These are phyloP conservation scores for Hypocryptadius cinnamomeus DNA, from an alignment of 2,113 vertebrate genomes.

Conservation along the genomic window DNA sequence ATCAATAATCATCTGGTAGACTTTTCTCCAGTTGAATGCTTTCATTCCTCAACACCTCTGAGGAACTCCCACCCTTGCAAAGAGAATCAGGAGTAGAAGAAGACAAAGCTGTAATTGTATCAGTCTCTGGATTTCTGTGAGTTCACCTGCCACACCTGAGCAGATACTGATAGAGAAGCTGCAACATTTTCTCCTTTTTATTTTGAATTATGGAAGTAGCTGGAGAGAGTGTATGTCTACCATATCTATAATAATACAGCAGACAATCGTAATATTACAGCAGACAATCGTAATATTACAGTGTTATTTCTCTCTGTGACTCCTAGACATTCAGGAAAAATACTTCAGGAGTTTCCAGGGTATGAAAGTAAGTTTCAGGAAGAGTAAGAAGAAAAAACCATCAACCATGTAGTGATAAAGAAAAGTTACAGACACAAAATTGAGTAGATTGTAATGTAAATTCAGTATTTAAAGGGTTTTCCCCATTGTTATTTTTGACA, in stretches of 20 bases:
- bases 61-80: background rate
- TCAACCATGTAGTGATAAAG: background rate
- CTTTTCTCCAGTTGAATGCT: background rate
- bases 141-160: background rate
- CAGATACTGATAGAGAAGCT: background rate
- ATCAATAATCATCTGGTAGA: background rate
- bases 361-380: background rate
- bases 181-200: background rate
- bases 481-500: background rate
- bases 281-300: background rate
- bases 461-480: background rate
- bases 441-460: background rate
- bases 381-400: background rate
- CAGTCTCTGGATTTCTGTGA: background rate
- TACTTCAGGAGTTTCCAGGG: background rate
- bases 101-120: background rate
- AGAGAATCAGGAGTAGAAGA: background rate
- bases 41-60: background rate
- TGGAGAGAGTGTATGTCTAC: background rate
- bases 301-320: background rate
- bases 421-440: background rate
- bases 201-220: background rate
- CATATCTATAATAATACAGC: background rate
- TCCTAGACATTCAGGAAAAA: background rate
- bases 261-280: background rate